Percentiles rank a stretch among this genome's conserved stretches.
These are phyloP conservation scores for Acromyrmex echinatior DNA, from an alignment of 1,140 invertebrate species.

Conservation along the genomic window DNA sequence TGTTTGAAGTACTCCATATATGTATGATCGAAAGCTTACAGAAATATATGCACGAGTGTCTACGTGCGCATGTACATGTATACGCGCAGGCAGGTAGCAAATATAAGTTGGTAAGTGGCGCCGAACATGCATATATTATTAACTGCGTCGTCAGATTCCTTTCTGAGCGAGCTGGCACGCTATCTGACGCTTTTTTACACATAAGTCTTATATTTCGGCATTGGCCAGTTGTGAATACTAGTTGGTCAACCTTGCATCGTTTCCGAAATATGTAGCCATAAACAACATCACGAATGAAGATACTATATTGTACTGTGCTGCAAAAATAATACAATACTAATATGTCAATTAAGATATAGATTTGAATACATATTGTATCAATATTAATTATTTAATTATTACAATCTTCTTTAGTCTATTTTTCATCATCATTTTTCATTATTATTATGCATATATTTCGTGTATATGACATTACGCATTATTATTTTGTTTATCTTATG, in stretches of 20 bases:
- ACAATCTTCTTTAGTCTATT: not conserved
- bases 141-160: conserved; percentile 51
- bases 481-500: no score
- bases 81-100: not conserved
- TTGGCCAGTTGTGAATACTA: not conserved
- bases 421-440: not conserved
- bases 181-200: not conserved
- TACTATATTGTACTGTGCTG: not conserved
- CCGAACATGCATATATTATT: not conserved
- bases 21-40: not conserved
- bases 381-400: conserved; percentile 1
- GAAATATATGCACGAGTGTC: not conserved
- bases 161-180: conserved; percentile 5
- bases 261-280: not conserved
- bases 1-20: not conserved
- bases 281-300: not conserved
- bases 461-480: no score
- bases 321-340: not conserved
- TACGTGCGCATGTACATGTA: not conserved
- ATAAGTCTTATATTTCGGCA: conserved; percentile 13
- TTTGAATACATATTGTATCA: not conserved
- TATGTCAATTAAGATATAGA: not conserved
- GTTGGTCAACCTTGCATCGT: not conserved
- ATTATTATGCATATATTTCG: not conserved
- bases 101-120: not conserved